Percentiles rank a stretch among this genome's conserved stretches.
phyloP scores from a whole-genome alignment of 1,140 invertebrate genomes.

The Zaprionus capensis region DNA sequence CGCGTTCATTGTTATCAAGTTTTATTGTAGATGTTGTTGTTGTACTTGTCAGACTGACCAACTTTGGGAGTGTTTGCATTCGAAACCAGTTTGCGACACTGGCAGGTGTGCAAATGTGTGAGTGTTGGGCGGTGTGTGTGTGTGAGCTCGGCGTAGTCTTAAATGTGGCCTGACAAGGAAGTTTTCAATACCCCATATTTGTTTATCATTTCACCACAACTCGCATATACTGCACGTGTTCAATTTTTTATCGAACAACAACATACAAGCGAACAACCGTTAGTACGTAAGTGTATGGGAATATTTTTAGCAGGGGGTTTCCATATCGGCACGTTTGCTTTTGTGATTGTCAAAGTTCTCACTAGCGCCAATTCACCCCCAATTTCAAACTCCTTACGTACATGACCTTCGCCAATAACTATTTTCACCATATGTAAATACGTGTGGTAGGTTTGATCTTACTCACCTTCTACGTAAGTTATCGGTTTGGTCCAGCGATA shows the following conservation, averaged over 20 bases:
- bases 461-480: constrained; percentile 77
- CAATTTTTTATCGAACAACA: constrained; percentile 21
- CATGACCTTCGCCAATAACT: constrained; percentile 45
- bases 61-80: constrained; percentile 48
- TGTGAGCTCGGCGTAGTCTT: not conserved
- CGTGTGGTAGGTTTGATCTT: not conserved
- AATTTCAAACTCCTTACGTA: not conserved
- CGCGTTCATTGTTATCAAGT: constrained; percentile 65
- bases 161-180: constrained; percentile 56
- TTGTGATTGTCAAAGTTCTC: not conserved
- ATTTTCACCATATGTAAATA: not conserved
- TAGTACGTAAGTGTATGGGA: not conserved
- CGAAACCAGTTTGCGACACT: constrained; percentile 66
- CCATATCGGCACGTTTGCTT: not conserved
- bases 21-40: constrained; percentile 41
- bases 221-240: constrained; percentile 55
- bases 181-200: constrained; percentile 35
- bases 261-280: not conserved
- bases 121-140: constrained; percentile 3
- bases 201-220: constrained; percentile 66
- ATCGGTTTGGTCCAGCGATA: constrained; percentile 79
- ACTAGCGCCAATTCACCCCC: not conserved
- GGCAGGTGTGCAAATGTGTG: constrained; percentile 39
- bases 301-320: not conserved
- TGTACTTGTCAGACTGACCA: constrained; percentile 63